Percentiles rank a stretch among this genome's conserved stretches.
These are phyloP conservation scores for Cryptoleucopteryx plumbea DNA, from an alignment of 2,113 vertebrate genomes.

Conservation along the genomic window DNA sequence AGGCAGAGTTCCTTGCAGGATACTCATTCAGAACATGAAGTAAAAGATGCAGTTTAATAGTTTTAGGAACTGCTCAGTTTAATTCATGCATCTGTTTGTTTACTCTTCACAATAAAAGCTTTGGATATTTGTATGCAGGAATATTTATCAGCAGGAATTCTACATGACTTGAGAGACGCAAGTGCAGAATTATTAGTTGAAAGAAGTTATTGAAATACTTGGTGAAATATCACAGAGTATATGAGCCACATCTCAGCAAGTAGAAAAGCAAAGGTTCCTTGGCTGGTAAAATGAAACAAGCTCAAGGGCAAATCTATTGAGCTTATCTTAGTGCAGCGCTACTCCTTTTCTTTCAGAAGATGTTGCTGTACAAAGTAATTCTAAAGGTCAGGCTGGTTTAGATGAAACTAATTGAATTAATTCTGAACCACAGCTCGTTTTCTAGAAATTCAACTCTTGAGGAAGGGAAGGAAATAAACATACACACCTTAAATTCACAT, in stretches of 20 bases:
- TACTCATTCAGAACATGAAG: not conserved
- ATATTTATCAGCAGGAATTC: not conserved
- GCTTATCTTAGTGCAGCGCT: not conserved
- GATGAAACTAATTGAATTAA: conserved; percentile 13
- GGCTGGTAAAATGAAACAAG: not conserved
- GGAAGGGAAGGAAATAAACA: not conserved
- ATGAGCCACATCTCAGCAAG: not conserved
- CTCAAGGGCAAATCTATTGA: not conserved
- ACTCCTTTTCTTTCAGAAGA: not conserved
- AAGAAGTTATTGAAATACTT: not conserved
- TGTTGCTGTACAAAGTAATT: not conserved
- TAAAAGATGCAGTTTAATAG: not conserved
- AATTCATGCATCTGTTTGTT: not conserved
- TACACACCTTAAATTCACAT: not conserved
- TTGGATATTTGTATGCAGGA: not conserved
- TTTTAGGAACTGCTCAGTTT: not conserved
- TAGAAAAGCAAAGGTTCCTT: not conserved
- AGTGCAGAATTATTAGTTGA: not conserved
- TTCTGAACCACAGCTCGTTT: not conserved
- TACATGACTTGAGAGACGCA: not conserved
- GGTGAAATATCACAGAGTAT: not conserved
- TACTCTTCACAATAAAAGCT: not conserved
- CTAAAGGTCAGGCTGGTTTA: conserved; percentile 14
- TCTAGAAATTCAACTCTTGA: not conserved
- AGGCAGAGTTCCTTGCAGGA: not conserved